Base-by-base conservation (phyloP, 2,888 invertebrate species). In the Parasteatoda lunata region DNA sequence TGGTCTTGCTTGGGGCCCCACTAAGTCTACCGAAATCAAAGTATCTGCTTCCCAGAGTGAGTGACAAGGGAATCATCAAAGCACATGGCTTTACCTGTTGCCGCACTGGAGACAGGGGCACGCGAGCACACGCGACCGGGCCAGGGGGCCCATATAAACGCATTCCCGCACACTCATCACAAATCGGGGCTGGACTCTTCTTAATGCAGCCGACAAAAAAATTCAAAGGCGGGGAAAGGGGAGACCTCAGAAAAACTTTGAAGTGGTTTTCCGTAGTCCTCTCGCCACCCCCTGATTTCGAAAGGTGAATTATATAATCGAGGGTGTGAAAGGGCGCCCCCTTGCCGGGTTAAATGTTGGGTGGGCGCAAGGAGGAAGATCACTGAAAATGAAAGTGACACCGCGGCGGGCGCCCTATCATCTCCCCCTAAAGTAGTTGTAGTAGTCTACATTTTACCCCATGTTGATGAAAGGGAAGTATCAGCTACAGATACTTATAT, bases 341-440 rank as follows among this genome's bases (percentile, higher is more conserved):
- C n/a, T 59, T 59, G n/a, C 15, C 13, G 64, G 72, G 80, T 73
- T 79, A 73, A 66, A 73, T 49, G 51, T 45, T 30, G 47, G 71
- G 65, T 54, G 59, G 49, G 51, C 47, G 73, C 66, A 45, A 8
- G 66, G 66, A 4, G 30, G 30, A 9, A 9, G 59, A 7, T n/a
- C 45, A 77, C 13, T 77, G 77, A 69, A 76, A 83, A 45, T n/a
- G 83, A 77, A 84, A 84, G 84, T 84, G 84, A 84, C 77, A 84
- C 84, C 72, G n/a, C 3, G 11, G 81, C n/a, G 51, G 77, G 30
- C 51, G 7, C 48, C 48, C 48, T 64, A 13, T 65, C 65, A 15
- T 65, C n/a, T 15, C 77, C 51, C 6, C 68, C 77, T 68, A 65
- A 52, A 11, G 68, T 30, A 68, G 30, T 6, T 3, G 66, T 9